phyloP scores from a whole-genome alignment of 1,140 invertebrate genomes.

The Geopemphigus sp. region DNA sequence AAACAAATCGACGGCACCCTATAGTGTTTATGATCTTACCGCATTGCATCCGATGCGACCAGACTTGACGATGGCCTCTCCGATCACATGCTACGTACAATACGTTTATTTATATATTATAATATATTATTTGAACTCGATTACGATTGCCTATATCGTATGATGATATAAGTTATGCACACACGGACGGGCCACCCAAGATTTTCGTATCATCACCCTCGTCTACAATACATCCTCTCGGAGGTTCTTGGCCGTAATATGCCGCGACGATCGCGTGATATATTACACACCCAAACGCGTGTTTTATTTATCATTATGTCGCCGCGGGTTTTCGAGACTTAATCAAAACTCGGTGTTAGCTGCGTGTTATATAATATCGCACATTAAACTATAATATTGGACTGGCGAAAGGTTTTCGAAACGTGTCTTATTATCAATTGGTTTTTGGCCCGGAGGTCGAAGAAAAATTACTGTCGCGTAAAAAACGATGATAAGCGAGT shows the following conservation, averaged over 20 bases:
- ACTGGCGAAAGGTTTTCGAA: too few relatives aligned
- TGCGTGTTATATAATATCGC: too few relatives aligned
- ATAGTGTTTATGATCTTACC: background rate
- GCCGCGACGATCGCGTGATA: background rate
- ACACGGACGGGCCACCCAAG: background rate
- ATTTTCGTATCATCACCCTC: slow-evolving; percentile 21
- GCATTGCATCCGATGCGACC: background rate
- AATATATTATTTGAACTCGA: too few relatives aligned
- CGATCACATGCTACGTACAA: background rate
- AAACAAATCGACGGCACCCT: slow-evolving; percentile 7
- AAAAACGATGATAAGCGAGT: too few relatives aligned
- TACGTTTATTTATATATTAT: background rate
- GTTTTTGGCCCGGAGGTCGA: too few relatives aligned
- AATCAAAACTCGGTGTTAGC: too few relatives aligned
- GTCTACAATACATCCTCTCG: background rate
- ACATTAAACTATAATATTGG: too few relatives aligned
- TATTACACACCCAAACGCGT: background rate
- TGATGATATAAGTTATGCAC: background rate
- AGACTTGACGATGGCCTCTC: background rate
- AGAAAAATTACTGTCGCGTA: too few relatives aligned
- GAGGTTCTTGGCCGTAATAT: background rate
- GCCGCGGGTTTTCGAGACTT: too few relatives aligned
- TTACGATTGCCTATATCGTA: too few relatives aligned
- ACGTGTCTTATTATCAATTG: too few relatives aligned
- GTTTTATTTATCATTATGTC: too few relatives aligned